Percentiles rank a stretch among this genome's conserved stretches.
phyloP scores from a whole-genome alignment of 1,140 invertebrate species.

The Euglossa dilemma region DNA sequence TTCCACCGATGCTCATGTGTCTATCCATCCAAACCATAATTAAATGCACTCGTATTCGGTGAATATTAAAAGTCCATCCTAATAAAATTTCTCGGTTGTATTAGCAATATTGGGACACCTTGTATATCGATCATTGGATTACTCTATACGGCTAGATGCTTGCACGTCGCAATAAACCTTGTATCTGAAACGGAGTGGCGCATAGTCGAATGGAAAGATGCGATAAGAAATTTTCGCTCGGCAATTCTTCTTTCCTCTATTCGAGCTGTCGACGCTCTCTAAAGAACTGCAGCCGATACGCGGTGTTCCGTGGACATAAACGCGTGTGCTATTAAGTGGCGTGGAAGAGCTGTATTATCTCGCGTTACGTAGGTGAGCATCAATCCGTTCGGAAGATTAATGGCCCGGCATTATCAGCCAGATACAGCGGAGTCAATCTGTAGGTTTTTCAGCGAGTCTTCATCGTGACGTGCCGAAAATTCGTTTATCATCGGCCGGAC shows the following conservation, averaged over 20 bases:
- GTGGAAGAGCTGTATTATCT: constrained; percentile 14
- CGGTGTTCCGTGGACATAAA: not conserved
- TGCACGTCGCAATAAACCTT: no score
- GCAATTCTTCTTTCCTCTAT: not conserved
- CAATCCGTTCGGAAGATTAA: constrained; percentile 46
- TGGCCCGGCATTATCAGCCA: constrained; percentile 21
- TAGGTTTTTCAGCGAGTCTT: constrained; percentile 17
- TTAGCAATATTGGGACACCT: no score
- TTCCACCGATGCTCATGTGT: no score
- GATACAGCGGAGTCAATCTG: constrained; percentile 3
- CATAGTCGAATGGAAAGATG: no score
- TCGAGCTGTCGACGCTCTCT: not conserved
- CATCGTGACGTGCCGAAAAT: constrained; percentile 25
- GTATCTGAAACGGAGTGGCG: not conserved
- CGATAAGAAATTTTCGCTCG: not conserved
- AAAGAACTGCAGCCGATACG: not conserved
- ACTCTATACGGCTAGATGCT: no score
- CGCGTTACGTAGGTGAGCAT: not conserved
- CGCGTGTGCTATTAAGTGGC: not conserved
- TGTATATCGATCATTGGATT: no score
- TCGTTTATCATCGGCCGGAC: constrained; percentile 17
- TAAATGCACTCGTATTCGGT: no score
- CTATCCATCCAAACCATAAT: no score
- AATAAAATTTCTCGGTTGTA: no score
- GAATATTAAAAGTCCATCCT: no score